These are phyloP conservation scores for Lacerta viridis DNA, from an alignment of 2,797 vertebrate species.

Conservation along the genomic window DNA sequence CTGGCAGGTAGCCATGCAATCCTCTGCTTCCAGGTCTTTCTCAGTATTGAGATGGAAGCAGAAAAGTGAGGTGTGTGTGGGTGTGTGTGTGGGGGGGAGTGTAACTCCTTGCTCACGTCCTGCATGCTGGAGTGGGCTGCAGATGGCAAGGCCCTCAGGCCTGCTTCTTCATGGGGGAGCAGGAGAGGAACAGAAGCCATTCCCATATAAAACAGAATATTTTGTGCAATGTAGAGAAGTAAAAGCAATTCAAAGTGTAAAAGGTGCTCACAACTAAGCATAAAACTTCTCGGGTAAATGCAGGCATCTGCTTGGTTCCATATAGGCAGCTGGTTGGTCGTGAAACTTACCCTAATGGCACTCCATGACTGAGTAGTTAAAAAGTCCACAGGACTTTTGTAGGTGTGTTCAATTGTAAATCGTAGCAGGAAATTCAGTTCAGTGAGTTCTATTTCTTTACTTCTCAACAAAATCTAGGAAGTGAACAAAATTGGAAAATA, in stretches of 20 bases:
- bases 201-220: not conserved
- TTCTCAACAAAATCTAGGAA: conserved; percentile 85
- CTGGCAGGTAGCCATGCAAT: too few species aligned
- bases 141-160: too few species aligned
- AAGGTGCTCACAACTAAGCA: not conserved
- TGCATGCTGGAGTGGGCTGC: too few species aligned
- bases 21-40: too few species aligned
- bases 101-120: too few species aligned
- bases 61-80: too few species aligned
- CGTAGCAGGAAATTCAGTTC: conserved; percentile 87
- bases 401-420: conserved; percentile 83
- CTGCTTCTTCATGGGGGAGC: too few species aligned
- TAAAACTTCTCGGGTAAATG: not conserved
- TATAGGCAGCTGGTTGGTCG: too few species aligned
- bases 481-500: conserved; percentile 60
- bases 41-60: too few species aligned
- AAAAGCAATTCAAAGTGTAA: not conserved
- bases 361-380: conserved; percentile 86
- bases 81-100: too few species aligned
- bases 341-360: conserved; percentile 83
- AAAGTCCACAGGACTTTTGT: conserved; percentile 85
- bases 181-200: too few species aligned
- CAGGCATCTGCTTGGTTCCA: too few species aligned
- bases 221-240: not conserved
- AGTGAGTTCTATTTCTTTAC: conserved; percentile 79